phyloP scores from a whole-genome alignment of 2,888 invertebrate genomes.

The Amblyjoppa fuscipennis region DNA sequence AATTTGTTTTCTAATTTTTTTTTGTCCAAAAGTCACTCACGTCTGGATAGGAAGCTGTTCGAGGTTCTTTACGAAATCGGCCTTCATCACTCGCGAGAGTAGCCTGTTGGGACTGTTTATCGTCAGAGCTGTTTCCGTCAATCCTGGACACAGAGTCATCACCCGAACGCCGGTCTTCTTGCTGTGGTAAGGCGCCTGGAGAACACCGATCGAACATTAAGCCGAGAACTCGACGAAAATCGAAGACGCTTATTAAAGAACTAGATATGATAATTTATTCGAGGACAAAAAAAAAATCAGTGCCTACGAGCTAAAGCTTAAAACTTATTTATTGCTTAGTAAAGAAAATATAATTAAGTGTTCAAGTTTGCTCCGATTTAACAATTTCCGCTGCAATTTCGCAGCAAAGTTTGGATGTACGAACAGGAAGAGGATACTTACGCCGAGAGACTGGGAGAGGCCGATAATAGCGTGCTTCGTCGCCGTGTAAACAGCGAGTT shows the following conservation, averaged over 20 bases:
- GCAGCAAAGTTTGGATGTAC: background rate
- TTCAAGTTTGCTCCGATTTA: background rate
- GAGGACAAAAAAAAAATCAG: background rate
- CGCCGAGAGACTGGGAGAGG: constrained; percentile 78
- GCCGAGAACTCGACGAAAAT: background rate
- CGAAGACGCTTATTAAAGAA: background rate
- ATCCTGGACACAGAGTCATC: constrained; percentile 83
- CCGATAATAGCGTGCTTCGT: constrained; percentile 83
- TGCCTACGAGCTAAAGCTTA: background rate
- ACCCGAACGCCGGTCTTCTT: constrained; percentile 83
- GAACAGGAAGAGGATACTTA: constrained; percentile 66
- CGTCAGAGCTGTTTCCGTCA: constrained; percentile 83
- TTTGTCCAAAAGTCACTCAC: constrained; percentile 71
- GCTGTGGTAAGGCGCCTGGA: constrained; percentile 78
- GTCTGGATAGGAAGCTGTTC: constrained; percentile 81
- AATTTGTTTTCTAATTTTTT: background rate
- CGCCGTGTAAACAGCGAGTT: constrained; percentile 82
- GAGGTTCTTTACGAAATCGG: constrained; percentile 81
- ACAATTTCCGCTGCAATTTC: background rate
- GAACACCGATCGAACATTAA: constrained; percentile 39
- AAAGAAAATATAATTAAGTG: background rate
- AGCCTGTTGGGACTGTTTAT: constrained; percentile 80
- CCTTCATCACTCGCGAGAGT: constrained; percentile 81
- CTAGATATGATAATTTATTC: background rate
- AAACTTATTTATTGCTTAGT: background rate